A percentile compares a stretch with the other conserved stretches of the same genome.
Conservation (phyloP, 2,113 vertebrate genomes). For the Lagopus muta region DNA sequence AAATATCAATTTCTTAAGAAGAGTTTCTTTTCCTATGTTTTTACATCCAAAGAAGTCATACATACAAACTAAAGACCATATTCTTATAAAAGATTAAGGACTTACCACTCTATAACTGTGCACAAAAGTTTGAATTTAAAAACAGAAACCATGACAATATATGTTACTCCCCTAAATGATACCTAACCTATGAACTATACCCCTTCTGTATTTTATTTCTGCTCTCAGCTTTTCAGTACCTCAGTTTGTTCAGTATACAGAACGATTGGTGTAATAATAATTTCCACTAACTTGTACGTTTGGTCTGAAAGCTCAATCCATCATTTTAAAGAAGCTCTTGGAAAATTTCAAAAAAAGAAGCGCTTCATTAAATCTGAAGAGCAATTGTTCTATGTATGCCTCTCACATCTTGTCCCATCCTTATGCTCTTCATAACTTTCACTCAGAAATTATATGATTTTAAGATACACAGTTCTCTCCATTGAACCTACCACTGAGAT, state of each 20-base stretch:
- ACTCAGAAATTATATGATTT: background rate
- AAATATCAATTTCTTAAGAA: background rate
- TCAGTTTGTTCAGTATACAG: background rate
- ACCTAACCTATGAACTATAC: background rate
- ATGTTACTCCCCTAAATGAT: background rate
- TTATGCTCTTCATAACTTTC: background rate
- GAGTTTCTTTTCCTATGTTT: background rate
- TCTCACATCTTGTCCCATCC: background rate
- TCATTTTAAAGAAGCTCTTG: background rate
- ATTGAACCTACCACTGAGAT: background rate
- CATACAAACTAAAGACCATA: background rate
- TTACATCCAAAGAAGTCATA: background rate
- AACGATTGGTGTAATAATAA: background rate
- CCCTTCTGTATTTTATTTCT: background rate
- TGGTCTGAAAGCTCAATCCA: slow-evolving; percentile 47
- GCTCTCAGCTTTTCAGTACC: background rate
- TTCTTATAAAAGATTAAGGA: background rate
- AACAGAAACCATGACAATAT: background rate
- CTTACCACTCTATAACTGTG: background rate
- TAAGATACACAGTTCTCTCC: background rate
- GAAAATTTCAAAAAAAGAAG: slow-evolving; percentile 25
- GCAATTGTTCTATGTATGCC: background rate
- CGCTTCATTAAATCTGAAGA: slow-evolving; percentile 45
- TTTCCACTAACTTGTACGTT: slow-evolving; percentile 12
- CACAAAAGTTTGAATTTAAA: background rate